phyloP scores from a whole-genome alignment of 2,113 vertebrate genomes.

The Misgurnus anguillicaudatus region DNA sequence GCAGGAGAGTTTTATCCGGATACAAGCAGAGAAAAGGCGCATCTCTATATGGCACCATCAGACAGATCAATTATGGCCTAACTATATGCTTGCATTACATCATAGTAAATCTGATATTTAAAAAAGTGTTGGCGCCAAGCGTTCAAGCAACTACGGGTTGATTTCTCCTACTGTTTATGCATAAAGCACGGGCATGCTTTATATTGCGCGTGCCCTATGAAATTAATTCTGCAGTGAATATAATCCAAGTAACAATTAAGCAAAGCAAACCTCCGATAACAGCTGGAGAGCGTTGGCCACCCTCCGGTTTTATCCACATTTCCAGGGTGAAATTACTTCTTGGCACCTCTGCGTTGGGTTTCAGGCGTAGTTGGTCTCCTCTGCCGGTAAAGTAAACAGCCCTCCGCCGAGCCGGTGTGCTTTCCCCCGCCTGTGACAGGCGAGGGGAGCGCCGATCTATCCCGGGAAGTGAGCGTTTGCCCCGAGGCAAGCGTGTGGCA shows the following conservation, averaged over 20 bases:
- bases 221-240: slow-evolving; percentile 18
- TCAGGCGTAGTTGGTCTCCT: slow-evolving; percentile 91
- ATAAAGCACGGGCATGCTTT: slow-evolving; percentile 8
- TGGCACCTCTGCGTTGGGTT: slow-evolving; percentile 90
- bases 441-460: slow-evolving; percentile 84
- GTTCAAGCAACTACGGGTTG: slow-evolving; percentile 5
- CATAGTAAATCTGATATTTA: slow-evolving; percentile 5
- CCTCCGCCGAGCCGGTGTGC: slow-evolving; percentile 81
- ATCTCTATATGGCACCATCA: slow-evolving; percentile 4
- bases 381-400: slow-evolving; percentile 94
- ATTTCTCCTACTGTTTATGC: neutral
- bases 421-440: slow-evolving; percentile 80
- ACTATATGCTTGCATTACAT: neutral
- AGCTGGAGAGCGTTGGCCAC: slow-evolving; percentile 93
- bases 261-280: slow-evolving; percentile 90
- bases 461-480: slow-evolving; percentile 86
- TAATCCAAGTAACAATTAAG: slow-evolving; percentile 37
- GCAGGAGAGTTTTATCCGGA: slow-evolving; percentile 14
- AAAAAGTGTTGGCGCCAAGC: slow-evolving; percentile 9
- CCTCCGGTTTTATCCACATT: slow-evolving; percentile 96
- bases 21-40: slow-evolving; percentile 25
- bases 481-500: slow-evolving; percentile 93
- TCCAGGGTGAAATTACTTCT: slow-evolving; percentile 94
- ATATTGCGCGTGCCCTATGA: slow-evolving; percentile 2
- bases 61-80: slow-evolving; percentile 7